Evolutionary conservation across 2,113 vertebrate genomes (phyloP), one percentile per base, ranked within the genome.

Genomic region (Columbina picui): DNA sequence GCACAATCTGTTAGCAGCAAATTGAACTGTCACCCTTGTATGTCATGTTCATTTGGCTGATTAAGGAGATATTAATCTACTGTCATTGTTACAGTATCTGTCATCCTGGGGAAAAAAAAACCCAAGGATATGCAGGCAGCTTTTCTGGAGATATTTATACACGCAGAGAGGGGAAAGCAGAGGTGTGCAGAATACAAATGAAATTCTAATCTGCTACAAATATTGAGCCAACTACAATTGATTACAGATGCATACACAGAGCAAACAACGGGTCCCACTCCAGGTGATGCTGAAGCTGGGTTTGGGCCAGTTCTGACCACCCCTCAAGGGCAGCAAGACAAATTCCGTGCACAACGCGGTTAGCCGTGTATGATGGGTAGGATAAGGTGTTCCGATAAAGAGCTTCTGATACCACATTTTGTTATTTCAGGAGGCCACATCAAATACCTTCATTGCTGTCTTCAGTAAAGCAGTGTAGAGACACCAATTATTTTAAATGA

Each of bases 11-110:
- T 99, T 99, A 99, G 95, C 98, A 96, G 98, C 98, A 99, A 99
- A 99, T 99, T 99, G 99, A 99, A 99, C 99, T 99, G 99, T 99
- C 99, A 99, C 98, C 98, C 98, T 96, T 45, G 98, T 59, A 96
- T 98, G 99, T 99, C 98, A 98, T 98, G 98, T 98, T 98, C 99
- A 97, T 99, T 98, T 97, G 98, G 98, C 98, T 98, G 98, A 99
- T 99, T 99, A 98, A 98, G 98, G 98, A 98, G 97, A 98, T 99
- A 99, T 99, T 99, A 98, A 98, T 98, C 97, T 93, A 96, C 98
- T 98, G 98, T 98, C 98, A 97, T 97, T 88, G 97, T 79, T 71
- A 96, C 98, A 98, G 93, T 97, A 98, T 98, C 97, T 96, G 97
- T 97, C 97, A 94, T 96, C 73, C 82, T 5, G 0, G 80, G 68